Percentiles rank a stretch among this genome's conserved stretches.
These are phyloP conservation scores for Virgularia gustaviana DNA, from an alignment of 92 coral and sea anemone genomes.

Conservation along the genomic window DNA sequence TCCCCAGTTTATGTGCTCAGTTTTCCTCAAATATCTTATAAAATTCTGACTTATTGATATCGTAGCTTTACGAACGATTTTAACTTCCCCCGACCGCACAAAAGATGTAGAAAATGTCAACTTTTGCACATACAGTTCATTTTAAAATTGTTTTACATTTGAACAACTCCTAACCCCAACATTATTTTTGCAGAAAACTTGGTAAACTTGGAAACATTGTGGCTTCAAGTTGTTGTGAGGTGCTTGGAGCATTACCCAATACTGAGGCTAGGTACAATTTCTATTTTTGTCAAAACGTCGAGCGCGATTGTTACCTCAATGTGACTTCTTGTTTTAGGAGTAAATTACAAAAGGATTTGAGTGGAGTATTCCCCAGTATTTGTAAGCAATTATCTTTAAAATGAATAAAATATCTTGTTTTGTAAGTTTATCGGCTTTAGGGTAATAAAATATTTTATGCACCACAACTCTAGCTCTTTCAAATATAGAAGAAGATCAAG, in stretches of 20 bases:
- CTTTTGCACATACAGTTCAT: too few relatives aligned
- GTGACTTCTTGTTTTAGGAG: neutral
- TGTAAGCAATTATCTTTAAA: conserved; percentile 18
- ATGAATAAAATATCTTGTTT: too few relatives aligned
- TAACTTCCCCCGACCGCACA: too few relatives aligned
- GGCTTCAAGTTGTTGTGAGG: conserved; percentile 27
- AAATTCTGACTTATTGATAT: too few relatives aligned
- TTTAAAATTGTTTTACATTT: too few relatives aligned
- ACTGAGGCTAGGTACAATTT: conserved; percentile 2
- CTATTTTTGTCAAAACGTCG: neutral
- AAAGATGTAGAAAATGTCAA: too few relatives aligned
- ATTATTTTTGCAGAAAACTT: conserved; percentile 16
- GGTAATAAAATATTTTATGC: too few relatives aligned
- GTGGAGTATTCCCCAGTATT: neutral
- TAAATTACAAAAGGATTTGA: conserved; percentile 9
- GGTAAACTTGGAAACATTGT: conserved; percentile 20
- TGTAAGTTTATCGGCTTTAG: too few relatives aligned
- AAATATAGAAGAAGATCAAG: neutral
- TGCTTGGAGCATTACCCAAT: conserved; percentile 31
- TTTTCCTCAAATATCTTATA: too few relatives aligned
- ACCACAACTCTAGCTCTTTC: conserved; percentile 1
- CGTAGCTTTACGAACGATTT: too few relatives aligned
- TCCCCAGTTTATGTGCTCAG: too few relatives aligned
- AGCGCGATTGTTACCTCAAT: neutral
- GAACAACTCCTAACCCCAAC: too few relatives aligned